A percentile compares a stretch with the other conserved stretches of the same genome.
Conservation (phyloP, 2,113 vertebrate genomes). For the Petaurus breviceps region DNA sequence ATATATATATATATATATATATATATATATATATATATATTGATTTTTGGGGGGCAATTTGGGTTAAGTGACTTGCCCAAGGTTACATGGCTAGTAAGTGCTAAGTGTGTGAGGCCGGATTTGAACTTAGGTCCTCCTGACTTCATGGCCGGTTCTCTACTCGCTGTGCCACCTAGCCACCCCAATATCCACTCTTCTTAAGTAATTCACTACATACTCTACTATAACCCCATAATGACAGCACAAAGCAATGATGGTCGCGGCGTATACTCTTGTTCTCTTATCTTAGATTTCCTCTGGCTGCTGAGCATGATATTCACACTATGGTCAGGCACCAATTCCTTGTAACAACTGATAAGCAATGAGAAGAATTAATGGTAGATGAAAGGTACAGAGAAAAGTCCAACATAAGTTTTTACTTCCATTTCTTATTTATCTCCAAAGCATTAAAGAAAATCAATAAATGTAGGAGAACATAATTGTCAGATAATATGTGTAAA, state of each 20-base stretch:
- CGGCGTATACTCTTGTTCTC: neutral
- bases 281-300: neutral
- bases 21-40: no score
- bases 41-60: no score
- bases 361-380: neutral
- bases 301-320: neutral
- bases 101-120: no score
- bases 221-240: neutral
- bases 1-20: no score
- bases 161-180: no score
- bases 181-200: neutral
- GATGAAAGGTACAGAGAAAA: neutral
- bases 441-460: neutral
- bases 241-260: neutral
- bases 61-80: no score
- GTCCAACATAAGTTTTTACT: neutral
- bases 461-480: neutral
- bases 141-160: no score
- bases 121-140: no score
- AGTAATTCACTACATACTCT: neutral
- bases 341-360: neutral
- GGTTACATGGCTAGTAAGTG: no score
- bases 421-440: neutral
- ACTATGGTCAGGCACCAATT: neutral
- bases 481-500: neutral